These are phyloP conservation scores for Corythornis cristatus DNA, from an alignment of 2,113 vertebrate genomes.

Conservation along the genomic window DNA sequence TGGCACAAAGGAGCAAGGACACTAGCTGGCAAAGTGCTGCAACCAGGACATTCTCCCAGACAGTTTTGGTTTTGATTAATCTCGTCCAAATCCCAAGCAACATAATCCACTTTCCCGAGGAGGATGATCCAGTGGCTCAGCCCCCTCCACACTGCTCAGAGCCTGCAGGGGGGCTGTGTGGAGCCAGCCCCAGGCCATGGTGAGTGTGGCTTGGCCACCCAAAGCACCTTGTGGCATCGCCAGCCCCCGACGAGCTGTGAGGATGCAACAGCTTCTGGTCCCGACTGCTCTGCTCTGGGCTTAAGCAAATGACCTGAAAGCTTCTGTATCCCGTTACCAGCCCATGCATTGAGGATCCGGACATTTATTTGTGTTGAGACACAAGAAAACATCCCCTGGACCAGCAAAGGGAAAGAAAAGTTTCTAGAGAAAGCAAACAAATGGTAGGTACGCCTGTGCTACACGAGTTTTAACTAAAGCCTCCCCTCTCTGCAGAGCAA, in stretches of 20 bases:
- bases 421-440: constrained; percentile 38
- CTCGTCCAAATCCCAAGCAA: background rate
- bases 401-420: background rate
- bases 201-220: background rate
- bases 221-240: fast-evolving
- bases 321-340: background rate
- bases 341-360: fast-evolving
- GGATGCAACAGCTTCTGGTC: background rate
- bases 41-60: background rate
- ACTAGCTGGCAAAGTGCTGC: background rate
- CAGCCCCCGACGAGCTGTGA: background rate
- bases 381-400: constrained; percentile 18
- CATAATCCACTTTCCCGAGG: too few relatives aligned
- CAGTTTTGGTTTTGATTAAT: background rate
- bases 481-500: background rate
- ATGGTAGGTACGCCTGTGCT: background rate
- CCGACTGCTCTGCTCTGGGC: background rate
- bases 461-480: constrained; percentile 38
- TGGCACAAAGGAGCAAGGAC: background rate
- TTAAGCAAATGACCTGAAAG: background rate
- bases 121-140: background rate
- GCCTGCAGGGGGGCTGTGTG: fast-evolving
- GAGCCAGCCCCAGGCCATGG: background rate
- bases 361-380: background rate
- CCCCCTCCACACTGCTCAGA: fast-evolving